These are phyloP conservation scores for Phaonia tiefii DNA, from an alignment of 2,888 invertebrate species.

Conservation along the genomic window DNA sequence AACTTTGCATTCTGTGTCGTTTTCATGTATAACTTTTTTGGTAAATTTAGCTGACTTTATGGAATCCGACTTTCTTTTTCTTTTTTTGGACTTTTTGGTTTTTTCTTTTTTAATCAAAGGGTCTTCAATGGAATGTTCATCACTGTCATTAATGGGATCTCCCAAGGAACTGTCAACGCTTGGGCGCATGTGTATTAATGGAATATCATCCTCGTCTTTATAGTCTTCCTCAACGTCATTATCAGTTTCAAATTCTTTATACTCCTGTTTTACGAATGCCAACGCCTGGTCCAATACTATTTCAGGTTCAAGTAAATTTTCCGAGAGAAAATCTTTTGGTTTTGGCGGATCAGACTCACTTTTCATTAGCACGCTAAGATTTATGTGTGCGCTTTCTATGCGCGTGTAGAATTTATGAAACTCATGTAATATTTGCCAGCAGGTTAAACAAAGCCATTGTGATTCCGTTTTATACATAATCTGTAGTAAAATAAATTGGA, in stretches of 20 bases:
- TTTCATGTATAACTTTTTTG: not conserved
- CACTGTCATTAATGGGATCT: slow-evolving; percentile 51
- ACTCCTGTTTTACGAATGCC: slow-evolving; percentile 14
- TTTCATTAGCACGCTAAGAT: slow-evolving; percentile 67
- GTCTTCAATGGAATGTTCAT: not conserved
- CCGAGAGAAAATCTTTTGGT: not conserved
- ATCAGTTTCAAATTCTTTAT: slow-evolving; percentile 70
- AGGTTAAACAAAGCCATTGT: slow-evolving; percentile 69
- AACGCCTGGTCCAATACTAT: slow-evolving; percentile 39
- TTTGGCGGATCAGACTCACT: slow-evolving; percentile 44
- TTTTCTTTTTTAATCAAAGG: slow-evolving; percentile 14
- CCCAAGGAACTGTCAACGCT: slow-evolving; percentile 40
- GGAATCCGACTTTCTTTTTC: not conserved
- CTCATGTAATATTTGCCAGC: slow-evolving; percentile 71
- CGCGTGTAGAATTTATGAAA: slow-evolving; percentile 73
- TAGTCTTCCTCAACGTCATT: not conserved
- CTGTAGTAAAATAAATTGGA: no score
- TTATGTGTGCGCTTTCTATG: slow-evolving; percentile 67
- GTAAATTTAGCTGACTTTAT: not conserved
- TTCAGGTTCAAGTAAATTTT: not conserved
- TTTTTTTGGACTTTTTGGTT: not conserved
- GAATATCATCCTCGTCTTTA: slow-evolving; percentile 41
- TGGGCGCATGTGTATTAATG: not conserved
- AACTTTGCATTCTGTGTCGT: not conserved
- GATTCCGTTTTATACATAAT: no score